Percentiles rank a stretch among this genome's conserved stretches.
Conservation (phyloP, 2,888 invertebrate species). For the Maniola hyperantus region DNA sequence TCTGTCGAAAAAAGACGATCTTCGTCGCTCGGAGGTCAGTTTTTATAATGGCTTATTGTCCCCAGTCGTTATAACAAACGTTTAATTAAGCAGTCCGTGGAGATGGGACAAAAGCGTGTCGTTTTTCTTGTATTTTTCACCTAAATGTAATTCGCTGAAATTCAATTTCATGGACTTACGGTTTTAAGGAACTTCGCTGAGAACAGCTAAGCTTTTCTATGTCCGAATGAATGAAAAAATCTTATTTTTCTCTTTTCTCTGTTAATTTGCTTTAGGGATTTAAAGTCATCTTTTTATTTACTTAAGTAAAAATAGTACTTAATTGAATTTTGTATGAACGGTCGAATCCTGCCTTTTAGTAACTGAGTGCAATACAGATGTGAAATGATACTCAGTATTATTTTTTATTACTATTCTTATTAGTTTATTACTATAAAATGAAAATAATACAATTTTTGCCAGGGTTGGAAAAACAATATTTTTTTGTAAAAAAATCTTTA, state of each 20-base stretch:
- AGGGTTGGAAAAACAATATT: no score
- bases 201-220: conserved; percentile 21
- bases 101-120: conserved; percentile 48
- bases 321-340: no score
- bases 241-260: neutral
- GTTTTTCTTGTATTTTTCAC: conserved; percentile 27
- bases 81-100: conserved; percentile 57
- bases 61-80: conserved; percentile 58
- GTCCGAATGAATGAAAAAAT: neutral
- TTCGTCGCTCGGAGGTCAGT: conserved; percentile 44
- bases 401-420: no score
- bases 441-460: no score
- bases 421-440: no score
- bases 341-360: no score
- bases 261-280: neutral
- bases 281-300: neutral
- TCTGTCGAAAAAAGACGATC: conserved; percentile 42
- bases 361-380: no score
- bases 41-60: conserved; percentile 50
- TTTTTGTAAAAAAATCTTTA: no score
- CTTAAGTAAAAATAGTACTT: no score
- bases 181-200: conserved; percentile 4
- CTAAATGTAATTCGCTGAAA: conserved; percentile 17
- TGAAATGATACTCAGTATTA: no score
- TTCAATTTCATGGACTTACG: conserved; percentile 15